Evolutionary conservation across 2,113 vertebrate genomes (phyloP), one percentile per base, ranked within the genome.

Genomic region (Cacatua alba): DNA sequence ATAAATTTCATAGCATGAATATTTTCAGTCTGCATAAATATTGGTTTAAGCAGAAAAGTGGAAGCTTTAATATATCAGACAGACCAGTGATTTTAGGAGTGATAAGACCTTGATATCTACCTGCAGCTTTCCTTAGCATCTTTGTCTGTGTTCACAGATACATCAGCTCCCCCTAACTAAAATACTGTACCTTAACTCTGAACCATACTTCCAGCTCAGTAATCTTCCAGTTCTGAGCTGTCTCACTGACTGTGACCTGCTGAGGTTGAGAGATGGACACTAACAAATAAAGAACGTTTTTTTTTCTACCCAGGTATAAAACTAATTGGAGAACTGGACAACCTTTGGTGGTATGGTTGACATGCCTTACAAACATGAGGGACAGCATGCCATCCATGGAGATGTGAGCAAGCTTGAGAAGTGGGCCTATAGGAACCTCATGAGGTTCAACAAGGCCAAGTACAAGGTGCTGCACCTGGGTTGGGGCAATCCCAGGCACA

Each of bases 1-100:
- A 94, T 91, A 88, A 93, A 67, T 80, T 87, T 93, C 86, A 90
- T 81, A 88, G 96, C 53, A 76, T 72, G 89, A 88, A 92, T 95
- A 94, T 95, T 95, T 97, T 88, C 59, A 76, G 90, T 94, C 74
- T 91, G 68, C 78, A 86, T 93, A 97, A 96, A 97, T 95, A 97
- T 95, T 96, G 90, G 91, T 85, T 96, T 93, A 93, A 95, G 94
- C 5, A 0, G 89, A 88, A 95, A 92, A 81, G 64, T 52, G 41
- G 87, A 97, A 97, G 90, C 31, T 91, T 93, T 77, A 95, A 83
- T 83, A 81, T 31, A 86, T 74, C 80, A 89, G 60, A 83, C 41
- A 82, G 44, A 53, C 70, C 55, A 78, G 86, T 24, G 49, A 93
- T 81, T 96, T 93, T 25, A 77, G 68, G 41, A 71, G 82, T 95